Conservation (phyloP, 2,113 vertebrate species). For the Rhegmatorhina hoffmannsi region DNA sequence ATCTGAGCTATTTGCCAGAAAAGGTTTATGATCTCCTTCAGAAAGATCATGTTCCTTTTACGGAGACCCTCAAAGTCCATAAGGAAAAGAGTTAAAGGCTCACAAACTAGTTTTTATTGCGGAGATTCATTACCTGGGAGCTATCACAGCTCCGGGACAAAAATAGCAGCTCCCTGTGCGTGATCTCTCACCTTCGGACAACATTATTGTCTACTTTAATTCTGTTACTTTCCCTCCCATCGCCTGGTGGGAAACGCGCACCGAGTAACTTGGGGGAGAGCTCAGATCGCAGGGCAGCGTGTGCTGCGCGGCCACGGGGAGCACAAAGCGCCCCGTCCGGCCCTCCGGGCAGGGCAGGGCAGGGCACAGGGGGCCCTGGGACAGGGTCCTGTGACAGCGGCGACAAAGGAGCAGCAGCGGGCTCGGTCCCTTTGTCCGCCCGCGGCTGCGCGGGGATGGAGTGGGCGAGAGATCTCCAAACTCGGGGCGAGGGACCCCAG, state of each 20-base stretch:
- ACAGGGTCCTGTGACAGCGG: neutral
- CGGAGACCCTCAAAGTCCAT: neutral
- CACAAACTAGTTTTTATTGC: neutral
- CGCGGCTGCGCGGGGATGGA: neutral
- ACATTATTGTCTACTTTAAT: neutral
- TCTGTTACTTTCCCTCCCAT: neutral
- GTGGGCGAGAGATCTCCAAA: neutral
- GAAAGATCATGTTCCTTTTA: neutral
- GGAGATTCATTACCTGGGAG: neutral
- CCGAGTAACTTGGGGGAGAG: neutral
- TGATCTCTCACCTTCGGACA: neutral
- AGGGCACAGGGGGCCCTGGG: too few species aligned
- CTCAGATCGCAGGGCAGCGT: constrained; percentile 17
- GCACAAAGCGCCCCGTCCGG: neutral
- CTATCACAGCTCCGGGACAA: neutral
- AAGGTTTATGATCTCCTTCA: neutral
- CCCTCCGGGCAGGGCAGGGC: too few species aligned
- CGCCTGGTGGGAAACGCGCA: neutral
- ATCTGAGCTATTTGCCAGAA: neutral
- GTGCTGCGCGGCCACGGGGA: neutral
- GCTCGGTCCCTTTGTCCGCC: neutral
- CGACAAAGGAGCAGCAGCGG: constrained; percentile 37
- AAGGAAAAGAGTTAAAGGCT: neutral
- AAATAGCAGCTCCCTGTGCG: fast-evolving
- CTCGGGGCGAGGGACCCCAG: neutral